Evolutionary conservation across 2,113 vertebrate genomes (phyloP).

Genomic region (Monopterus albus): DNA sequence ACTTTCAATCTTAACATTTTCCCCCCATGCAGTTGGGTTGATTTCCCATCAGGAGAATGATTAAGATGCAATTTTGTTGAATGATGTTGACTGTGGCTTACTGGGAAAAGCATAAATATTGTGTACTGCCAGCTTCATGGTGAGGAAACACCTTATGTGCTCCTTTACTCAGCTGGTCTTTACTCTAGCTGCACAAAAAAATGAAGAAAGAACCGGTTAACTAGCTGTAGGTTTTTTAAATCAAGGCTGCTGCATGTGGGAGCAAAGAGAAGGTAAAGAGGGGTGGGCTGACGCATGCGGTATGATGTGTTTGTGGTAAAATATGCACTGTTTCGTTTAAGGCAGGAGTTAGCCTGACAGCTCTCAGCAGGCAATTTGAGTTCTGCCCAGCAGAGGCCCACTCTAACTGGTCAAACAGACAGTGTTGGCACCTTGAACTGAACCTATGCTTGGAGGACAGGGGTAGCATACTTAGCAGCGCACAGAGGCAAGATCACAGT

Average conservation of each 20-base stretch:
- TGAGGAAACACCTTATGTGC: slow-evolving; percentile 62
- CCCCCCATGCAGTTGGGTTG: slow-evolving; percentile 29
- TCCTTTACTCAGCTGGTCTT: slow-evolving; percentile 68
- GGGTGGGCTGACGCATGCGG: slow-evolving; percentile 42
- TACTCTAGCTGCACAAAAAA: too few relatives aligned
- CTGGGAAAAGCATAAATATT: slow-evolving; percentile 66
- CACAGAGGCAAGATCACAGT: slow-evolving; percentile 49
- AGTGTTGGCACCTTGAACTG: slow-evolving; percentile 59
- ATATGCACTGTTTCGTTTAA: slow-evolving; percentile 60
- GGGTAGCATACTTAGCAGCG: slow-evolving; percentile 50
- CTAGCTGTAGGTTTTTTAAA: slow-evolving; percentile 44
- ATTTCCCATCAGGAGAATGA: slow-evolving; percentile 64
- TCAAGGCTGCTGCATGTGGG: slow-evolving; percentile 57
- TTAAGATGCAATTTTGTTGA: slow-evolving; percentile 69
- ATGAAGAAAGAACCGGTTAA: slow-evolving; percentile 26
- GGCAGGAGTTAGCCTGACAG: slow-evolving; percentile 61
- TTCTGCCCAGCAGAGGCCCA: slow-evolving; percentile 58
- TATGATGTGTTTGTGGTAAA: slow-evolving; percentile 58
- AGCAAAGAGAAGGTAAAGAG: slow-evolving; percentile 29
- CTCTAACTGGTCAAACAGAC: slow-evolving; percentile 67
- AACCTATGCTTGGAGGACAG: slow-evolving; percentile 51
- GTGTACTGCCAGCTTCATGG: slow-evolving; percentile 51
- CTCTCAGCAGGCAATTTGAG: slow-evolving; percentile 50
- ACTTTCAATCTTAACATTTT: slow-evolving; percentile 21
- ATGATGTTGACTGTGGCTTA: slow-evolving; percentile 64